These are phyloP conservation scores for Lasiurus cinereus DNA, from an alignment of 2,113 vertebrate species.

Conservation along the genomic window DNA sequence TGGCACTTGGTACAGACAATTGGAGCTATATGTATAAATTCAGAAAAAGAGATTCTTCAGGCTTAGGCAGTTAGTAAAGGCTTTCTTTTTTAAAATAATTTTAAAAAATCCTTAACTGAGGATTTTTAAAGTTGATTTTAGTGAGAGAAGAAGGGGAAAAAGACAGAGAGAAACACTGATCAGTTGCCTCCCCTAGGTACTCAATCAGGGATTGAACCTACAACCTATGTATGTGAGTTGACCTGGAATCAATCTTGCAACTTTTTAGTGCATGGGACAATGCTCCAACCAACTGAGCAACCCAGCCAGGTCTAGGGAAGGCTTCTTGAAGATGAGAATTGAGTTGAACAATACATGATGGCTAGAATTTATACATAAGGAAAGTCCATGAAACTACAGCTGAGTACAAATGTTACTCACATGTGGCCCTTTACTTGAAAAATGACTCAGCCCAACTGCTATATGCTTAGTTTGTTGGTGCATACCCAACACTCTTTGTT, in stretches of 20 bases:
- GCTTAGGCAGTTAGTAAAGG: background rate
- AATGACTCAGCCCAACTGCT: background rate
- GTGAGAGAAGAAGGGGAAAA: background rate
- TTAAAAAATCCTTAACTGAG: background rate
- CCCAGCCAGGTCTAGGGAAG: background rate
- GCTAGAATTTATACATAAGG: background rate
- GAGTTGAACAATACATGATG: background rate
- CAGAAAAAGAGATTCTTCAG: background rate
- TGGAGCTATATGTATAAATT: background rate
- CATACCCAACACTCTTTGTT: background rate
- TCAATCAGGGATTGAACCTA: background rate
- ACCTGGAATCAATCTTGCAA: background rate
- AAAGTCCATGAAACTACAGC: background rate
- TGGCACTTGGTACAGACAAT: background rate
- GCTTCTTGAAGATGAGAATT: background rate
- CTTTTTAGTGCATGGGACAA: background rate
- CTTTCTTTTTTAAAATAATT: background rate
- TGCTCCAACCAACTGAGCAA: background rate
- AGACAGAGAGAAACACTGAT: background rate
- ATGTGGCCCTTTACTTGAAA: conserved; percentile 11
- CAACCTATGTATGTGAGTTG: background rate
- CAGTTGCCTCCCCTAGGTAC: background rate
- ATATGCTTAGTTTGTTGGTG: background rate
- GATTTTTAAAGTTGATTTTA: background rate
- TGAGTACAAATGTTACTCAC: background rate